These are phyloP conservation scores for Bujurquina vittata DNA, from an alignment of 2,113 vertebrate genomes.

Conservation along the genomic window DNA sequence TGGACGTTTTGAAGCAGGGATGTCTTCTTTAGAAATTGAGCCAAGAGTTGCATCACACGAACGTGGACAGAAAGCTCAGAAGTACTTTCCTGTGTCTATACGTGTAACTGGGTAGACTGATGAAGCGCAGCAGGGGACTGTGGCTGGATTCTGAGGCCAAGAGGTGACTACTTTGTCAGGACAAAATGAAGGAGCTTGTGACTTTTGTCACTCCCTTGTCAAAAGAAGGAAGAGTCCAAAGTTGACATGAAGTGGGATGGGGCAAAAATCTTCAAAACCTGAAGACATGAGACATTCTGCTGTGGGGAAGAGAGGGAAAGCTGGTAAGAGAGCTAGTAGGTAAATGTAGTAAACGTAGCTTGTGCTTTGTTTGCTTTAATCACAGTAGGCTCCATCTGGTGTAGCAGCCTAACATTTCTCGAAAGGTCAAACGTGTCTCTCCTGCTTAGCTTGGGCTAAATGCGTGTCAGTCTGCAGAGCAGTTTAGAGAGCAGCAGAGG, in stretches of 20 bases:
- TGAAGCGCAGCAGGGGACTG: slow-evolving; percentile 26
- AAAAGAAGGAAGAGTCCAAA: slow-evolving; percentile 9
- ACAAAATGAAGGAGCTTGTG: neutral
- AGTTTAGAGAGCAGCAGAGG: slow-evolving; percentile 34
- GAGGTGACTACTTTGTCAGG: slow-evolving; percentile 26
- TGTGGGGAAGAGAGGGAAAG: neutral
- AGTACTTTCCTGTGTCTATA: slow-evolving; percentile 31
- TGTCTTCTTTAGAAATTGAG: slow-evolving; percentile 51
- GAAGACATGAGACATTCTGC: slow-evolving; percentile 1
- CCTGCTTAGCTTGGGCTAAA: slow-evolving; percentile 54
- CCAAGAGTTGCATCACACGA: slow-evolving; percentile 57
- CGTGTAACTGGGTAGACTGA: slow-evolving; percentile 8
- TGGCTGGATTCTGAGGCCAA: slow-evolving; percentile 7
- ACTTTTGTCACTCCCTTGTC: slow-evolving; percentile 25
- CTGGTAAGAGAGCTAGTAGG: neutral
- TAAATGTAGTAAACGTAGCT: slow-evolving; percentile 32
- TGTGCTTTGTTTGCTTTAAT: slow-evolving; percentile 49
- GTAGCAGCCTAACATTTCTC: slow-evolving; percentile 57
- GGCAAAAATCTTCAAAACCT: slow-evolving; percentile 29
- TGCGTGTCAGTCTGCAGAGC: slow-evolving; percentile 37
- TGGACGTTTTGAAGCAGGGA: slow-evolving; percentile 36
- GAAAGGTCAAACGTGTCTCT: slow-evolving; percentile 69
- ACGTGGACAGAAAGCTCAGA: slow-evolving; percentile 30
- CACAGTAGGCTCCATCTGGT: slow-evolving; percentile 22
- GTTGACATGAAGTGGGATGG: slow-evolving; percentile 7